Percentiles rank a stretch among this genome's conserved stretches.
Conservation (phyloP, 2,113 vertebrate genomes). For the Henicopernis longicauda region DNA sequence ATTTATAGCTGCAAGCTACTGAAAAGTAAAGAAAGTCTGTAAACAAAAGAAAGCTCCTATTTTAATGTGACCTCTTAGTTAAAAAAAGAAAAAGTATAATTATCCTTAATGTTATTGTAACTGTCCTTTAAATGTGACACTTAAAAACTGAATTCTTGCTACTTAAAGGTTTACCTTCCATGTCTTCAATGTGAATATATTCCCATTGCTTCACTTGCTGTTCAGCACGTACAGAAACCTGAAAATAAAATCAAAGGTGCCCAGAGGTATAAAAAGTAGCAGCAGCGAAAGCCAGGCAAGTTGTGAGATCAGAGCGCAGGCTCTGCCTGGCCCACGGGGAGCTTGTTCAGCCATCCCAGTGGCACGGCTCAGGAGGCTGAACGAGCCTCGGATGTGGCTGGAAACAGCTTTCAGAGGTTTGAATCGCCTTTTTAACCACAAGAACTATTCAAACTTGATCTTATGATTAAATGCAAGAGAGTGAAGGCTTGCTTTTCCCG, state of each 20-base stretch:
- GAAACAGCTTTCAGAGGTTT: background rate
- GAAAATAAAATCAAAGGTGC: background rate
- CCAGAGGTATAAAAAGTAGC: too few species aligned
- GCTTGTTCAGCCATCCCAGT: fast-evolving
- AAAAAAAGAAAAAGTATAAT: background rate
- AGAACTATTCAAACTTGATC: background rate
- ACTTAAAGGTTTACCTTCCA: background rate
- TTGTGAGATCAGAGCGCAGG: fast-evolving
- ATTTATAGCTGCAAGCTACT: background rate
- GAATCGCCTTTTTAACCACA: fast-evolving
- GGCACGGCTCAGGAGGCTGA: background rate
- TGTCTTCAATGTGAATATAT: fast-evolving
- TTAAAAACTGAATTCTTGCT: background rate
- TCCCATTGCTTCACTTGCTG: fast-evolving
- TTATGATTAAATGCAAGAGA: background rate
- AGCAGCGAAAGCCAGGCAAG: background rate
- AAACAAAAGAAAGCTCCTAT: background rate
- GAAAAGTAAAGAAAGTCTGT: background rate
- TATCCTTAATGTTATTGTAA: background rate
- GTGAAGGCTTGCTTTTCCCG: background rate
- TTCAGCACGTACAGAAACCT: too few species aligned
- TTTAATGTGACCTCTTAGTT: background rate
- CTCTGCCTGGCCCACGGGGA: background rate
- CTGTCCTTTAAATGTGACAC: background rate
- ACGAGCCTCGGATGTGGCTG: background rate